Evolutionary conservation across 2,797 vertebrate species (phyloP), one percentile per base, ranked within the genome.

Genomic region (Cheirogaleus major): DNA sequence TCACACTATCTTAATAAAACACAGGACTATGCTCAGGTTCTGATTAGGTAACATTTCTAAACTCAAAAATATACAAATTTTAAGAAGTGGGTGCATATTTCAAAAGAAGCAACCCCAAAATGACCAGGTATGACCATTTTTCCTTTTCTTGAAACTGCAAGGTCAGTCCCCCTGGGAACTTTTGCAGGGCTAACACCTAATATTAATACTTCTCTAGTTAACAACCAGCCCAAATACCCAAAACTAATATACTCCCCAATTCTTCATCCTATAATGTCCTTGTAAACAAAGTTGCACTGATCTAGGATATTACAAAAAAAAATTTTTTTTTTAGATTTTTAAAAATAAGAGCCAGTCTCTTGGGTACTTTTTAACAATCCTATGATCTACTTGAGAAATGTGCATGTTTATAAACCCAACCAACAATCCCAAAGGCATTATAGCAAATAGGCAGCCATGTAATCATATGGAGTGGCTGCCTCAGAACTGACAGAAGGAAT

Each of bases 101-200:
- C 27, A 87, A 94, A 91, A 91, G 38, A 94, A 93, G 41, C 14
- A 89, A 59, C 32, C 20, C 52, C 3, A 81, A 92, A 69, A 65
- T 27, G 13, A 20, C 12, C 41, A 38, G 25, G 23, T 30, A 15
- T n/a, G 41, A 50, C 22, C 38, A 70, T 72, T 93, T 92, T 65
- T 87, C n/a, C 57, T 93, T 93, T 94, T n/a, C 85, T 73, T 93
- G 23, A 94, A 72, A 88, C 18, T 38, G 30, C 11, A 59, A 91
- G 17, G 14, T 22, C 89, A 87, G 3, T 48, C 4, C 5, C 23
- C 50, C n/a, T 45, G 41, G 59, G 20, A 63, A 81, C 32, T 35
- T 55, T 25, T 63, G 35, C 45, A 18, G 12, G 50, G 18, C 67
- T 93, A 67, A 48, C 12, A 91, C 1, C 22, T 25, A 95, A 65